These are phyloP conservation scores for Tachina lurida DNA, from an alignment of 2,888 invertebrate species.

Conservation along the genomic window DNA sequence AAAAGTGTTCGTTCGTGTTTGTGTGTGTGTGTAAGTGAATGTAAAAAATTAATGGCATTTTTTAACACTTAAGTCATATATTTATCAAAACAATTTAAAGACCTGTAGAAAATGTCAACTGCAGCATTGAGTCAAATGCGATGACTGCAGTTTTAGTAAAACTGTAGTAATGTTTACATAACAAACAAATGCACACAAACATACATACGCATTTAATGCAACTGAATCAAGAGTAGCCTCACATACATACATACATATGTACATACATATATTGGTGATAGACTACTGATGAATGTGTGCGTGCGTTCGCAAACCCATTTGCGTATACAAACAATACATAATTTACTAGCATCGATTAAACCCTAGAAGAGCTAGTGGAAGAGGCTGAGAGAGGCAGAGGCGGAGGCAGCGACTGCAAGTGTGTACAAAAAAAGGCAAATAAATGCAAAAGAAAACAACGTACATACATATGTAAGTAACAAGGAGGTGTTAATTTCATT, in stretches of 20 bases:
- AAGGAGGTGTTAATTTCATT: constrained; percentile 71
- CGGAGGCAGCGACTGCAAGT: not conserved
- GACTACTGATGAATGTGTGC: not conserved
- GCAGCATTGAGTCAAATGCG: constrained; percentile 22
- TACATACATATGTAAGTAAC: too few species aligned
- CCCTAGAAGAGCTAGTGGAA: too few species aligned
- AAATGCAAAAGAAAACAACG: constrained; percentile 11
- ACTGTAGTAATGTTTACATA: constrained; percentile 38
- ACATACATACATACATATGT: too few species aligned
- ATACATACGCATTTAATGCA: constrained; percentile 8
- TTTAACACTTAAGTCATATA: constrained; percentile 52
- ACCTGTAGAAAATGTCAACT: constrained; percentile 56
- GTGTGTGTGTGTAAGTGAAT: not conserved
- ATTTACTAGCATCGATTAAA: constrained; percentile 68
- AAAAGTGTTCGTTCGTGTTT: not conserved
- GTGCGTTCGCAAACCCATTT: constrained; percentile 31
- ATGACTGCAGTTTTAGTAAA: constrained; percentile 11
- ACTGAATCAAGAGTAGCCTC: constrained; percentile 22
- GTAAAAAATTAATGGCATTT: constrained; percentile 37
- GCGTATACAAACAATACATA: constrained; percentile 61
- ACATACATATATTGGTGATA: not conserved
- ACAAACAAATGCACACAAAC: not conserved
- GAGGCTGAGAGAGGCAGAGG: too few species aligned
- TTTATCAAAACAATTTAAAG: constrained; percentile 50
- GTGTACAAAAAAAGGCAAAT: constrained; percentile 7